These are phyloP conservation scores for Amia ocellicauda DNA, from an alignment of 2,113 vertebrate genomes.

Conservation along the genomic window DNA sequence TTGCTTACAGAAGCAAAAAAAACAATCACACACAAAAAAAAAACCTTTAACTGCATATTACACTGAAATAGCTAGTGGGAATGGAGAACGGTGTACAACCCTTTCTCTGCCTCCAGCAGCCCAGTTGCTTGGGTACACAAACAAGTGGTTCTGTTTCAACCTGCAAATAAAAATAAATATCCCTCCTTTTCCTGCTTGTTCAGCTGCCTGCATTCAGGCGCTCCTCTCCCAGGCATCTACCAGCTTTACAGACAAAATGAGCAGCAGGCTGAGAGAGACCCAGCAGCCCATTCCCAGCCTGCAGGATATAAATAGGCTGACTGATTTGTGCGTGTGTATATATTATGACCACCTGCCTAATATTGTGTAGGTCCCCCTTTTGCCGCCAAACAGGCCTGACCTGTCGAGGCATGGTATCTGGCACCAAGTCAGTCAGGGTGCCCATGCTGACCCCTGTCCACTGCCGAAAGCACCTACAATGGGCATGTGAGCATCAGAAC, in stretches of 20 bases:
- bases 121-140: constrained; percentile 14
- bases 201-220: constrained; percentile 41
- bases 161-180: constrained; percentile 52
- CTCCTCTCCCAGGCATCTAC: constrained; percentile 24
- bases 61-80: background rate
- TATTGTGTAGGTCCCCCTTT: too few species aligned
- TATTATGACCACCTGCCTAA: too few species aligned
- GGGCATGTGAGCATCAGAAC: too few species aligned
- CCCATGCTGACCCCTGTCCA: too few species aligned
- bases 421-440: too few species aligned
- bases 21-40: too few species aligned
- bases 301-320: constrained; percentile 13
- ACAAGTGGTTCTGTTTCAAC: constrained; percentile 20
- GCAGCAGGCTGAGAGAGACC: background rate
- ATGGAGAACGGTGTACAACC: background rate
- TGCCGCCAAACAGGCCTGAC: too few species aligned
- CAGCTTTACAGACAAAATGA: constrained; percentile 27
- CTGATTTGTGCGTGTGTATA: too few species aligned
- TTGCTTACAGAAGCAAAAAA: too few species aligned
- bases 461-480: too few species aligned
- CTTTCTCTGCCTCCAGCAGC: background rate
- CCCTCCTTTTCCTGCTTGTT: constrained; percentile 42
- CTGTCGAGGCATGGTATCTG: too few species aligned
- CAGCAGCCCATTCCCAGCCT: too few species aligned
- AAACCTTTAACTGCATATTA: background rate